Base-by-base conservation (phyloP, 92 coral and sea anemone genomes). In the Siderastrea radians region DNA sequence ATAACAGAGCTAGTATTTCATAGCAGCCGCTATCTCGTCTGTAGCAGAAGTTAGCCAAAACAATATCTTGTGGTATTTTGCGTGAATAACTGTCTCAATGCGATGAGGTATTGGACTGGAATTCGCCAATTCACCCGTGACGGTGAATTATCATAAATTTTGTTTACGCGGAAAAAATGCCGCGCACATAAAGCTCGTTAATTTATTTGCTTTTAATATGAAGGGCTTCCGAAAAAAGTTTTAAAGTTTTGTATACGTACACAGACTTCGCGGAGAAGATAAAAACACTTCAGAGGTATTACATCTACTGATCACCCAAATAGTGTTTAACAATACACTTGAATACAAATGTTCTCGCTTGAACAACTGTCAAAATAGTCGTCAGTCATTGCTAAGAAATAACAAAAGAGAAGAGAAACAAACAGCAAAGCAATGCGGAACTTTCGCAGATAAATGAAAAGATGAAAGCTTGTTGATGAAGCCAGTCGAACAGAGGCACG, bases 111-210 rank as follows among this genome's bases (percentile, higher is more conserved):
- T 64, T 64, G 69, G 69, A 12, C 4, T 61, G 16, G 66, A 61
- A 15, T 67, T 17, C 72, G 44, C 14, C 63, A 52, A 74, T 17
- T 52, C 63, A 53, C 1, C 78, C 62, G 49, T 74, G 63, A 74
- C 63, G 49, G 78, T 19, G 48, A 74, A 74, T 74, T 51, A 74
- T 74, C 48, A 51, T 47, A 50, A 49, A 61, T 61, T n/a, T 14
- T 61, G 5, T 13, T n/a, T 14, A 13, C 13, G 57, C 57, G 48
- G n/a, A 54, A 38, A 38, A 72, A 9, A 10, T 49, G 51, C 76
- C 69, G 57, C 76, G 19, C 17, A 26, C 38, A 26, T 26, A 26
- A 26, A 26, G 38, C 38, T 26, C 38, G 38, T 26, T 26, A 26
- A 26, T 26, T 55, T 8, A 7, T 5, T 55, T 11, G 8, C 8